A percentile compares a stretch with the other conserved stretches of the same genome.
phyloP scores from a whole-genome alignment of 2,888 invertebrate genomes.

The Rhamnusium bicolor region DNA sequence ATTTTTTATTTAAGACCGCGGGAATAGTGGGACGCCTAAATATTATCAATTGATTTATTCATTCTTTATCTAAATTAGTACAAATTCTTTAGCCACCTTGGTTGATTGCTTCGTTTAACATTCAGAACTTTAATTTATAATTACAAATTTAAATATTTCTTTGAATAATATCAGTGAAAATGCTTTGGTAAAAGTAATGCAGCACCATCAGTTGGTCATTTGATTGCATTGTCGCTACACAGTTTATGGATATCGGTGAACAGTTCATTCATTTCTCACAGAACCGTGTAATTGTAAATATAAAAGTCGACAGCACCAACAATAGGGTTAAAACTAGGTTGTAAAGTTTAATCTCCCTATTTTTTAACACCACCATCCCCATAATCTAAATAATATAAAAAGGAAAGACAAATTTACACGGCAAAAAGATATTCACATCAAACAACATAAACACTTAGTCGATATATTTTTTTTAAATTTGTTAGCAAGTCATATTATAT shows the following conservation, averaged over 20 bases:
- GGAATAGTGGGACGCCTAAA: neutral
- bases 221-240: constrained; percentile 2
- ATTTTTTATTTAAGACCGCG: neutral
- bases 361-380: neutral
- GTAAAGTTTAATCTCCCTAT: constrained; percentile 23
- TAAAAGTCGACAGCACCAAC: no score
- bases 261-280: no score
- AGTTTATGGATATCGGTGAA: no score
- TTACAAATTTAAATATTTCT: neutral
- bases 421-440: neutral
- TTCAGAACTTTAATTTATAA: neutral
- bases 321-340: constrained; percentile 21
- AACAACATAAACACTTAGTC: no score
- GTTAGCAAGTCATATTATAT: no score
- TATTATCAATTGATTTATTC: neutral
- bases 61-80: neutral
- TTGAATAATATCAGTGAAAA: neutral
- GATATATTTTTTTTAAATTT: no score
- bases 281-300: no score
- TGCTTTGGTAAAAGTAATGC: neutral
- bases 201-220: neutral
- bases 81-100: neutral
- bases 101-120: neutral
- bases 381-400: constrained; percentile 24
- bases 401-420: neutral